phyloP scores from a whole-genome alignment of 2,113 vertebrate genomes.

The Gallinago jamesoni region DNA sequence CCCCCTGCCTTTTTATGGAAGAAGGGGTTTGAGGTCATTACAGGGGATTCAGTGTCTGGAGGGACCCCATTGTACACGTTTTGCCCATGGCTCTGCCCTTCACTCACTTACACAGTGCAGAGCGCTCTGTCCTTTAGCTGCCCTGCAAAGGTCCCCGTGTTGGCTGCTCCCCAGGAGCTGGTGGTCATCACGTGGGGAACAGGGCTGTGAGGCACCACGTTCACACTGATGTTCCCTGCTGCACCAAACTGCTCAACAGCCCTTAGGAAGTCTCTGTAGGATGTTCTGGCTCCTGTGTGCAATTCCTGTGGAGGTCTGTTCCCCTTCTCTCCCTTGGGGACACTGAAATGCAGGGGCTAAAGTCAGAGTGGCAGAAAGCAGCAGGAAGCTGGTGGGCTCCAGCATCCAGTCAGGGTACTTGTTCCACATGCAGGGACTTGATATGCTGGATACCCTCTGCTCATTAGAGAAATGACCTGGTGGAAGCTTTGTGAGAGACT shows the following conservation, averaged over 20 bases:
- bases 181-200: neutral
- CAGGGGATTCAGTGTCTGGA: neutral
- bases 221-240: fast-evolving
- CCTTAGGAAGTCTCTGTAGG: neutral
- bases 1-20: neutral
- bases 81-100: neutral
- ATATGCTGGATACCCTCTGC: neutral
- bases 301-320: neutral
- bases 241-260: neutral
- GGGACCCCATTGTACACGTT: neutral
- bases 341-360: neutral
- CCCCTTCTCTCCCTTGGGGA: neutral
- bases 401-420: neutral
- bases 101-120: neutral
- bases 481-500: neutral
- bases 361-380: neutral
- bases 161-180: neutral
- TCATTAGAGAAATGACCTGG: neutral
- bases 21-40: neutral
- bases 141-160: neutral
- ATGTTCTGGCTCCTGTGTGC: neutral
- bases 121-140: neutral
- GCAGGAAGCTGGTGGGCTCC: neutral
- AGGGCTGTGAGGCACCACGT: neutral
- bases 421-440: neutral